phyloP scores from a whole-genome alignment of 2,113 vertebrate species.

The Melozone crissalis region DNA sequence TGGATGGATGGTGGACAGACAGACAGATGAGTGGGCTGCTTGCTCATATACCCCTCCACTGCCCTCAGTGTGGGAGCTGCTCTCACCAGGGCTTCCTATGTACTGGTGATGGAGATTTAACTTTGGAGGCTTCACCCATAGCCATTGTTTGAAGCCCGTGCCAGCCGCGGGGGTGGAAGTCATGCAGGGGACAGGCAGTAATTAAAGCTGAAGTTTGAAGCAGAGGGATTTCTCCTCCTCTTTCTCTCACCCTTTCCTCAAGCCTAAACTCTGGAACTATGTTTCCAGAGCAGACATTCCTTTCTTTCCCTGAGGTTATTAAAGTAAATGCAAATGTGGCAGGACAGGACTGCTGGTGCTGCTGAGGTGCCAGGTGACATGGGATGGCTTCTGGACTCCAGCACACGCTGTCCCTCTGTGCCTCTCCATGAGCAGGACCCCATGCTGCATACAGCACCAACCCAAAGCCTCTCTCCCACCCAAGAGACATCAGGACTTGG shows the following conservation, averaged over 20 bases:
- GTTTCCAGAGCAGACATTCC: background rate
- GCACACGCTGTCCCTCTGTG: fast-evolving
- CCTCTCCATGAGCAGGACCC: background rate
- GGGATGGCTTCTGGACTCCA: background rate
- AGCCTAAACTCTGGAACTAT: background rate
- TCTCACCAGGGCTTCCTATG: background rate
- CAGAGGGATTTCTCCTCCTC: background rate
- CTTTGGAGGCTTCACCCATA: background rate
- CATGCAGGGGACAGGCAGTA: background rate
- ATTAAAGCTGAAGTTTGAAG: background rate
- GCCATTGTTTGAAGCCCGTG: background rate
- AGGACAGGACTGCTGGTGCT: background rate
- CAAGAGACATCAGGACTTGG: background rate
- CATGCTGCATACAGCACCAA: fast-evolving
- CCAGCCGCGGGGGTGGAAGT: background rate
- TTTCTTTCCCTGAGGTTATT: background rate
- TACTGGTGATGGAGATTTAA: background rate
- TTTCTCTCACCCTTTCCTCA: background rate
- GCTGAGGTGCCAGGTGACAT: background rate
- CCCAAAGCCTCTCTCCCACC: background rate
- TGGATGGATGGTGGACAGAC: background rate
- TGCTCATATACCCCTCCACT: background rate
- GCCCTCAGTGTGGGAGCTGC: background rate
- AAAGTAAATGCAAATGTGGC: background rate
- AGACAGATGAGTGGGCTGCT: background rate